Evolutionary conservation across 1,140 invertebrate genomes (phyloP).

Genomic region (Drosophila pseudoobscura): DNA sequence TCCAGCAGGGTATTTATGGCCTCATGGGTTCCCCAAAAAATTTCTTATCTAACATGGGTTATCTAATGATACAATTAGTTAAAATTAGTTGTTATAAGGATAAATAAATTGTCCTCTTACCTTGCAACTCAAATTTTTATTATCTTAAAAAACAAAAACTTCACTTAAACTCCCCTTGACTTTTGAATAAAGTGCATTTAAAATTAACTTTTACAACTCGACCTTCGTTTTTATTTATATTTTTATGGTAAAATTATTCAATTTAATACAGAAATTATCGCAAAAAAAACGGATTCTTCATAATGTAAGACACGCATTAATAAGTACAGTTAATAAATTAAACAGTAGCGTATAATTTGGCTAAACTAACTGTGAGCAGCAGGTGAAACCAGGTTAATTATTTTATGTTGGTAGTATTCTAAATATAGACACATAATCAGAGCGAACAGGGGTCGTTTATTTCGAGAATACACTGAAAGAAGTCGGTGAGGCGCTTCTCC

Average conservation of each 20-base stretch:
- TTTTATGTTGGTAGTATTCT: constrained; percentile 14
- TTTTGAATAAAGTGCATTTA: not conserved
- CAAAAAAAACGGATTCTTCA: constrained; percentile 36
- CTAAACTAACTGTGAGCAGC: constrained; percentile 51
- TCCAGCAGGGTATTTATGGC: no score
- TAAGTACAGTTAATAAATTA: constrained; percentile 82
- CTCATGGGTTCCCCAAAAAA: no score
- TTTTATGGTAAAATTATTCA: constrained; percentile 67
- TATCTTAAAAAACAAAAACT: no score
- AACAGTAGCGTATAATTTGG: constrained; percentile 66
- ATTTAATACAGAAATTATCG: constrained; percentile 64
- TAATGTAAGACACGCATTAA: constrained; percentile 52
- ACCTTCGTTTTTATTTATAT: constrained; percentile 60
- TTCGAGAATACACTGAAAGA: constrained; percentile 76
- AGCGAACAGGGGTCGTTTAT: constrained; percentile 42
- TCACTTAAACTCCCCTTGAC: not conserved
- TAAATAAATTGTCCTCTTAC: no score
- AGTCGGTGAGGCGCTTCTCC: constrained; percentile 53
- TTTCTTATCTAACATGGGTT: no score
- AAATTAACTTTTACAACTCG: constrained; percentile 51
- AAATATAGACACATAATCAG: constrained; percentile 10
- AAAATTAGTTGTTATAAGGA: no score
- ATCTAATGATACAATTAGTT: no score
- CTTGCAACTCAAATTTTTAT: no score
- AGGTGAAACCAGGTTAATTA: constrained; percentile 36